phyloP scores from a whole-genome alignment of 2,113 vertebrate species.

The Alethe diademata region DNA sequence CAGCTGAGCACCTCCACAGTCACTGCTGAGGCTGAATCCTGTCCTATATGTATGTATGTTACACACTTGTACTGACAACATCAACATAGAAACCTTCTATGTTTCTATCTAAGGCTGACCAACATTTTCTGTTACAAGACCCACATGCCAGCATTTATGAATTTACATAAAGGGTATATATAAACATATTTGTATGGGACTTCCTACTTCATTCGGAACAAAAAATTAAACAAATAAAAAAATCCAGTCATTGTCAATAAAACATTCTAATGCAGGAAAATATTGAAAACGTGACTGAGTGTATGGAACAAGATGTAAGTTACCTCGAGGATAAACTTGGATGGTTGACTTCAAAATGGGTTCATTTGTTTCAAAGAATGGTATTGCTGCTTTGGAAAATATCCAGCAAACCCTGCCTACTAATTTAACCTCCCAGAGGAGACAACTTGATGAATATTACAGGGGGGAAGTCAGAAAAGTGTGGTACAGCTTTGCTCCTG shows the following conservation, averaged over 20 bases:
- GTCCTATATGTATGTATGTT: background rate
- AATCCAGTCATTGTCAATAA: background rate
- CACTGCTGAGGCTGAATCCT: background rate
- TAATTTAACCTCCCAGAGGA: background rate
- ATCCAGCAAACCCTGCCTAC: background rate
- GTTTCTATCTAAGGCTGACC: background rate
- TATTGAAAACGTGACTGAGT: rapidly evolving
- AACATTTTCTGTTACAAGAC: background rate
- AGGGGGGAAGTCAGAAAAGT: background rate
- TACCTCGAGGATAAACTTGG: background rate
- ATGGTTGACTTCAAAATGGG: background rate
- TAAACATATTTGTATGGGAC: background rate
- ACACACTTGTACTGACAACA: background rate
- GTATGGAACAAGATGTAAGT: background rate
- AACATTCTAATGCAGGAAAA: background rate
- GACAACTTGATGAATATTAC: background rate
- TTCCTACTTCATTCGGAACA: background rate
- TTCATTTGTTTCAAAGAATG: background rate
- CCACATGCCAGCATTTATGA: background rate
- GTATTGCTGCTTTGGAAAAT: background rate
- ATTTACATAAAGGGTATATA: background rate
- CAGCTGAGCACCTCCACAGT: background rate
- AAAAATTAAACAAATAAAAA: background rate
- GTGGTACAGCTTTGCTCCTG: background rate
- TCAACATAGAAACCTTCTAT: background rate